Evolutionary conservation across 2,797 vertebrate species (phyloP), one percentile per base, ranked within the genome.

Genomic region (Labeo calbasu): DNA sequence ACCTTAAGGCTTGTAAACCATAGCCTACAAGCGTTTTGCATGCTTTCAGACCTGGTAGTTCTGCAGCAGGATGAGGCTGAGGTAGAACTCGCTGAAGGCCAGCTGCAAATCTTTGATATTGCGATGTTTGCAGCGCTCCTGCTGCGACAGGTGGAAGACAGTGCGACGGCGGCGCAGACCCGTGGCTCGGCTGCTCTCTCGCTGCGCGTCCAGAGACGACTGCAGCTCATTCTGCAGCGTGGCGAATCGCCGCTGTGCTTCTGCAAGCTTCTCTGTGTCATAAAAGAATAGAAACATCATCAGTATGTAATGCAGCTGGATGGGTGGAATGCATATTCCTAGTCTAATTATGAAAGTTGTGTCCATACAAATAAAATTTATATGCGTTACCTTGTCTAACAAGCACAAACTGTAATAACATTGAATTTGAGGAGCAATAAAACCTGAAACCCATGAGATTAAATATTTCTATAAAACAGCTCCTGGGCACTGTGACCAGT

Each of bases 41-140:
- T 71, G 12, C 2, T 92, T 0, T 95, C 90, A 93, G 85, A 83
- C 96, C 94, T 94, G 97, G 89, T 93, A 96, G 94, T 99, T 99
- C 94, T 99, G 98, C 93, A 99, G 94, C 87, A 99, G 93, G 87
- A 99, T 99, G 89, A 99, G 96, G 95, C 97, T 99, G 95, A 99
- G 97, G 97, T 99, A 99, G 96, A 99, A 99, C 97, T 99, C 98
- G 0, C 97, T 99, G 94, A 99, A 99, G 94, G 98, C 98, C 95
- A 99, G 89, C 95, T 99, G 98, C 92, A 99, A 95, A 92, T 99
- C 98, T 91, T 96, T 95, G 88, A 99, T 98, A 89, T 99, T 99
- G 87, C 98, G 95, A 82, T 99, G 96, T 87, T 99, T 98, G 87
- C 97, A 98, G 61, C 98, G 94, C 88, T 99, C 97, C 91, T 99